A percentile compares a stretch with the other conserved stretches of the same genome.
Conservation (phyloP, 2,888 invertebrate species). For the Calameuta idolon region DNA sequence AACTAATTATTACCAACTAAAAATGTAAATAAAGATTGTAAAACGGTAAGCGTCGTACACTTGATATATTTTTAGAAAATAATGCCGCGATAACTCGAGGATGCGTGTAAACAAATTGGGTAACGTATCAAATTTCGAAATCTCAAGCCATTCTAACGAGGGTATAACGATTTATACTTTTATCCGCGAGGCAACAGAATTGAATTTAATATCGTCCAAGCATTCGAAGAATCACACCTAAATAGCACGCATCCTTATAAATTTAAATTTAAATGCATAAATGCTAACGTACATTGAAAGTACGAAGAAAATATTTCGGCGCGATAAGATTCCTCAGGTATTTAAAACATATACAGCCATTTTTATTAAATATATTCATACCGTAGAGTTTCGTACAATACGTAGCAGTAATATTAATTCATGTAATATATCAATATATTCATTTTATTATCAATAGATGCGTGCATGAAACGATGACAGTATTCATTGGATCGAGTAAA, state of each 20-base stretch:
- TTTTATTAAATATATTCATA: slow-evolving; percentile 46
- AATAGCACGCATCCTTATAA: neutral
- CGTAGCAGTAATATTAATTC: slow-evolving; percentile 29
- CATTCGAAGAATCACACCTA: neutral
- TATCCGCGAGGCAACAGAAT: neutral
- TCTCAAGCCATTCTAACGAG: neutral
- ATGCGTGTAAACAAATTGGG: neutral
- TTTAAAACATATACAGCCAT: slow-evolving; percentile 53
- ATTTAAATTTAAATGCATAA: neutral
- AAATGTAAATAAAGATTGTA: neutral
- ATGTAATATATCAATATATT: slow-evolving; percentile 15
- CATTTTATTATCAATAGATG: slow-evolving; percentile 23
- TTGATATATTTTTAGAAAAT: neutral
- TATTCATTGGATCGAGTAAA: neutral
- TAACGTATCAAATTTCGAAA: neutral
- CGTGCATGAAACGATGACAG: slow-evolving; percentile 14
- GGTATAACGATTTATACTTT: neutral
- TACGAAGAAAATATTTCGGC: neutral
- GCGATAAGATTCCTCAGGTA: neutral
- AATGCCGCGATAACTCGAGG: neutral
- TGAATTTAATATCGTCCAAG: neutral
- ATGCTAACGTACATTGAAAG: neutral
- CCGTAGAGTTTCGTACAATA: slow-evolving; percentile 52
- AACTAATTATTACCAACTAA: neutral
- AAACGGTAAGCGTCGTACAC: neutral